Evolutionary conservation across 2,113 vertebrate genomes (phyloP).

Genomic region (Columba livia): DNA sequence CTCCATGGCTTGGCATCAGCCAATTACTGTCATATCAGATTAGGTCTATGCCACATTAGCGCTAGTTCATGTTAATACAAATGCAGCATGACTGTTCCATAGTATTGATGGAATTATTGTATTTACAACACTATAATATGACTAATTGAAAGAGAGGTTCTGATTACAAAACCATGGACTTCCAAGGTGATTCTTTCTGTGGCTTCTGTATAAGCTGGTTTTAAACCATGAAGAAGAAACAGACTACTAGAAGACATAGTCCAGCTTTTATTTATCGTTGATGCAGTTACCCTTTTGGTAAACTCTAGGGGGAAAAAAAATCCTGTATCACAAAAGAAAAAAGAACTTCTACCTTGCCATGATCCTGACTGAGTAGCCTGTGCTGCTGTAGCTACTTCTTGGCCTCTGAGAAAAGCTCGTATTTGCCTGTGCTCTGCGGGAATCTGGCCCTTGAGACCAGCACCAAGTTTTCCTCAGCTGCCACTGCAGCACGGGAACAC

Average conservation of each 20-base stretch:
- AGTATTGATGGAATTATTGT: slow-evolving; percentile 53
- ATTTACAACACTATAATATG: slow-evolving; percentile 21
- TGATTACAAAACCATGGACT: slow-evolving; percentile 19
- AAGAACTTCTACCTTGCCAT: background rate
- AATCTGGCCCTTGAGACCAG: background rate
- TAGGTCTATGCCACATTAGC: slow-evolving; percentile 39
- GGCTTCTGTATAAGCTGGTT: background rate
- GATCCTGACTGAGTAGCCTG: background rate
- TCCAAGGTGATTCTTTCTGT: background rate
- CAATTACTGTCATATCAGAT: slow-evolving; percentile 54
- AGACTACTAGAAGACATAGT: background rate
- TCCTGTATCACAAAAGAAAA: background rate
- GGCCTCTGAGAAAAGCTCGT: background rate
- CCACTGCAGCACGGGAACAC: background rate
- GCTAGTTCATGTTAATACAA: slow-evolving; percentile 37
- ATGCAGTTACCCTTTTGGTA: background rate
- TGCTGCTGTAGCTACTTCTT: background rate
- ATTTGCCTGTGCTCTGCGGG: background rate
- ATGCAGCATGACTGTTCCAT: slow-evolving; percentile 32
- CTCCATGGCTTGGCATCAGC: slow-evolving; percentile 15
- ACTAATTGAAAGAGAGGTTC: slow-evolving; percentile 34
- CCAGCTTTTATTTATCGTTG: background rate
- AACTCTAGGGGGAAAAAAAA: background rate
- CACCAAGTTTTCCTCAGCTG: background rate
- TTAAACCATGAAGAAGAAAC: background rate